These are phyloP conservation scores for Chrysopa pallens DNA, from an alignment of 1,140 invertebrate genomes.

Conservation along the genomic window DNA sequence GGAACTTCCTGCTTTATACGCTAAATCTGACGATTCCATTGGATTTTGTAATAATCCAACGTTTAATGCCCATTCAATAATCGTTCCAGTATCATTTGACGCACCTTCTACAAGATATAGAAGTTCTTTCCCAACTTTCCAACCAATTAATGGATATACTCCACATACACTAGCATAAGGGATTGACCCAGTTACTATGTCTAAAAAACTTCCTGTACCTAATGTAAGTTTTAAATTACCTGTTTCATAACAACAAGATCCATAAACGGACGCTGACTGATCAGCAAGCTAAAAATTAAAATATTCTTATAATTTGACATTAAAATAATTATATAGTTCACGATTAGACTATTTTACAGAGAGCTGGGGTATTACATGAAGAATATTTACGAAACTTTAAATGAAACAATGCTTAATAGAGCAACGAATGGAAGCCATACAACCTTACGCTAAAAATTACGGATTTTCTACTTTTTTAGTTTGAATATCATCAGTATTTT, in stretches of 20 bases:
- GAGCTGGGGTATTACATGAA: no score
- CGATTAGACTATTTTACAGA: no score
- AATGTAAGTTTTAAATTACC: slow-evolving; percentile 84
- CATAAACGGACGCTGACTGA: slow-evolving; percentile 80
- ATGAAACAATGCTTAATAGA: no score
- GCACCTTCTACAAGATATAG: slow-evolving; percentile 70
- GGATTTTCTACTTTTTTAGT: no score
- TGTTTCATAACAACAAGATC: slow-evolving; percentile 62
- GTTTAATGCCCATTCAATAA: slow-evolving; percentile 71
- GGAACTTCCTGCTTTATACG: slow-evolving; percentile 48
- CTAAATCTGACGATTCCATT: slow-evolving; percentile 47
- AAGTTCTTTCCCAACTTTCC: slow-evolving; percentile 54
- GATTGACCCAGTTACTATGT: slow-evolving; percentile 64
- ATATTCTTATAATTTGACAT: no score
- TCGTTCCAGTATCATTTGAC: slow-evolving; percentile 69
- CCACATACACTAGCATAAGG: slow-evolving; percentile 62
- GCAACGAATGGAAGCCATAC: no score
- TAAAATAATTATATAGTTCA: no score
- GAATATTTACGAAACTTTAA: no score
- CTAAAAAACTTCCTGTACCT: slow-evolving; percentile 86
- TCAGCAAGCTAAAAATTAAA: slow-evolving; percentile 39
- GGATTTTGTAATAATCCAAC: slow-evolving; percentile 54
- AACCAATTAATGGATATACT: slow-evolving; percentile 81
- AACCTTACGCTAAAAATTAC: no score
- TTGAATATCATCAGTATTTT: no score